Evolutionary conservation across 92 coral and sea anemone species (phyloP).

Genomic region (Zoanthus gigantus): DNA sequence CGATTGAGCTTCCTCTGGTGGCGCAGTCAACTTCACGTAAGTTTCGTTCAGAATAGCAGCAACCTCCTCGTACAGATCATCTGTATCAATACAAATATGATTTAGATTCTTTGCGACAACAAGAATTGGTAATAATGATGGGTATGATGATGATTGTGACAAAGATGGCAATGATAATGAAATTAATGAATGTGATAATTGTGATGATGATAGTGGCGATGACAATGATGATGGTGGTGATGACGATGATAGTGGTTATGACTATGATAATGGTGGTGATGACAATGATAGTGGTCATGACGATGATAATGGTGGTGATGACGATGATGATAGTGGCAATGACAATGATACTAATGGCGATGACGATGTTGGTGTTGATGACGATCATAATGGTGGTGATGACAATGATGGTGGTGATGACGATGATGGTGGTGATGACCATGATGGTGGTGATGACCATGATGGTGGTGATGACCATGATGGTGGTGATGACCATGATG

Average conservation of each 20-base stretch:
- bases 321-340: not conserved
- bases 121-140: not conserved
- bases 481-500: too few species aligned
- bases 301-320: not conserved
- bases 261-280: not conserved
- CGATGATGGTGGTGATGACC: too few species aligned
- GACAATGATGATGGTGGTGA: slow-evolving; percentile 21
- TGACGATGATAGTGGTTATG: not conserved
- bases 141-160: not conserved
- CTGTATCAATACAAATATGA: slow-evolving; percentile 42
- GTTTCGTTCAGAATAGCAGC: slow-evolving; percentile 84
- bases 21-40: slow-evolving; percentile 78
- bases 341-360: not conserved
- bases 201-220: slow-evolving; percentile 17
- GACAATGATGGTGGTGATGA: not conserved
- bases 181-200: not conserved
- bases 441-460: too few species aligned
- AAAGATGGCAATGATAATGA: not conserved
- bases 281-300: slow-evolving; percentile 12
- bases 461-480: too few species aligned
- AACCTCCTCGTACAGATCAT: slow-evolving; percentile 85
- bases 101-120: not conserved
- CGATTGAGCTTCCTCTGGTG: slow-evolving; percentile 77
- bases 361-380: too few species aligned
- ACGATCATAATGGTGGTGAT: not conserved